Conservation (phyloP, 2,113 vertebrate genomes). For the Haemorhous mexicanus region DNA sequence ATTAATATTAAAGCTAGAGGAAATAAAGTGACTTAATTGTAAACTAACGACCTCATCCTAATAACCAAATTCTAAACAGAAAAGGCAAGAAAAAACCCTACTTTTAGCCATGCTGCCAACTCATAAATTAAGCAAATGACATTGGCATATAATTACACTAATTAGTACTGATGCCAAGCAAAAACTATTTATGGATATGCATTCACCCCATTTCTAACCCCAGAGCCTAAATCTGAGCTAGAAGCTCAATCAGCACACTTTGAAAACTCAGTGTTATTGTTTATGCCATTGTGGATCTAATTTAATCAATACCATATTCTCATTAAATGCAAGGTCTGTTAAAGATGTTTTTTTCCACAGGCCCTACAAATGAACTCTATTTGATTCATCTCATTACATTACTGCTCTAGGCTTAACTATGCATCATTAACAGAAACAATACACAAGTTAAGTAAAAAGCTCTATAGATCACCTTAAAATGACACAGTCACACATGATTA, state of each 20-base stretch:
- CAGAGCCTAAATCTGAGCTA: conserved; percentile 44
- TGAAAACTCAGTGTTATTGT: conserved; percentile 40
- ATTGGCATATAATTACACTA: conserved; percentile 70
- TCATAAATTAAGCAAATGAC: conserved; percentile 74
- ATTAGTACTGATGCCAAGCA: conserved; percentile 69
- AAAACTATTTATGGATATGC: conserved; percentile 60
- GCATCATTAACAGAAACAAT: conserved; percentile 52
- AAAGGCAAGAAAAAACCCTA: conserved; percentile 43
- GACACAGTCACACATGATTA: not conserved
- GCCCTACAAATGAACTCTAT: conserved; percentile 39
- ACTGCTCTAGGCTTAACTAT: conserved; percentile 54
- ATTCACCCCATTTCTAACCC: conserved; percentile 57
- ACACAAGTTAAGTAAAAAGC: not conserved
- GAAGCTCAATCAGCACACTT: conserved; percentile 36
- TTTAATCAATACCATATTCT: conserved; percentile 65
- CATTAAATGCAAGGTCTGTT: conserved; percentile 60
- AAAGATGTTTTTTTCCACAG: conserved; percentile 32
- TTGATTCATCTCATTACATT: conserved; percentile 45
- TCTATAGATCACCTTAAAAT: conserved; percentile 34
- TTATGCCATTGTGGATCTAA: conserved; percentile 36
- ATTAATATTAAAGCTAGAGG: conserved; percentile 67
- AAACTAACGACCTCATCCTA: conserved; percentile 73
- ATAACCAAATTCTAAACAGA: conserved; percentile 67
- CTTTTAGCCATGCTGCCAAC: conserved; percentile 62
- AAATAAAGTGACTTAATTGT: conserved; percentile 70